A percentile compares a stretch with the other conserved stretches of the same genome.
Evolutionary conservation across 2,888 invertebrate genomes (phyloP).

Genomic region (Macropis europaea): DNA sequence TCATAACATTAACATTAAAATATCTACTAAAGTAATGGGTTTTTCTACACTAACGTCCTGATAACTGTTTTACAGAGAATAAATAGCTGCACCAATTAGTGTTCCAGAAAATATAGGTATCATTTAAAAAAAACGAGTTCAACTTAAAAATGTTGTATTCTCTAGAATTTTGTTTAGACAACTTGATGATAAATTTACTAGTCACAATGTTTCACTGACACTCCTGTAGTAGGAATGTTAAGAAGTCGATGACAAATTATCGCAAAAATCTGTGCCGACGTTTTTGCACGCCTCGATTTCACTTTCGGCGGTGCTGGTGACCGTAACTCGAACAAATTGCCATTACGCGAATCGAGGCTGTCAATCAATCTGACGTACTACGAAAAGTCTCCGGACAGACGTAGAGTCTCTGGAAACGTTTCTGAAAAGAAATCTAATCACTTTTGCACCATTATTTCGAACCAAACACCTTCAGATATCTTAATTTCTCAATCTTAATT

Average conservation of each 20-base stretch:
- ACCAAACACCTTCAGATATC: neutral
- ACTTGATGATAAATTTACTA: too few species aligned
- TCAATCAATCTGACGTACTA: constrained; percentile 46
- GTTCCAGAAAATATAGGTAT: too few species aligned
- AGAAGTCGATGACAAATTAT: constrained; percentile 39
- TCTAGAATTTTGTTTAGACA: too few species aligned
- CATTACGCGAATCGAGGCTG: constrained; percentile 50
- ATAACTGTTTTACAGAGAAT: too few species aligned
- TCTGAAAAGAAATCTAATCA: constrained; percentile 11
- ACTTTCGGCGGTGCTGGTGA: constrained; percentile 59
- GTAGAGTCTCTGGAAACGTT: neutral
- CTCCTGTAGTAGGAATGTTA: constrained; percentile 14
- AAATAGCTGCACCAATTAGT: too few species aligned
- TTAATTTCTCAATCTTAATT: neutral
- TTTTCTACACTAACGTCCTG: too few species aligned
- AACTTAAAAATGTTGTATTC: too few species aligned
- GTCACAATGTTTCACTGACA: neutral
- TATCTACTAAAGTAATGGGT: too few species aligned
- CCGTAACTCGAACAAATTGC: constrained; percentile 64
- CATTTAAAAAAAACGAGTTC: too few species aligned
- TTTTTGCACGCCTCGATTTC: constrained; percentile 61
- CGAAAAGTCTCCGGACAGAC: constrained; percentile 12
- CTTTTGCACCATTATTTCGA: neutral
- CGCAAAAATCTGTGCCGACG: constrained; percentile 37
- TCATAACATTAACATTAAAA: too few species aligned